These are phyloP conservation scores for Semotilus atromaculatus DNA, from an alignment of 2,797 vertebrate genomes.

Conservation along the genomic window DNA sequence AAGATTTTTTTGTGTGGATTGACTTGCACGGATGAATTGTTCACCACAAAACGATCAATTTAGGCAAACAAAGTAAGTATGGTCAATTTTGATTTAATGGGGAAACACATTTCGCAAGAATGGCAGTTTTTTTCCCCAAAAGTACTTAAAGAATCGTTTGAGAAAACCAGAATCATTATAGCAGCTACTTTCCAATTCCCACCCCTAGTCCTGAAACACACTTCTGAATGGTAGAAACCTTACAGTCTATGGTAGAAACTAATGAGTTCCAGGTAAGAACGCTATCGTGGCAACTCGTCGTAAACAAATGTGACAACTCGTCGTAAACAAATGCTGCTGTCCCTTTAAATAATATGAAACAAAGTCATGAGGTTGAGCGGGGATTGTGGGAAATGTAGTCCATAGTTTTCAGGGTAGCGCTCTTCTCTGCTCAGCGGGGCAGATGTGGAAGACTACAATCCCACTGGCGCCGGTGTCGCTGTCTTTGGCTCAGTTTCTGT, in stretches of 20 bases:
- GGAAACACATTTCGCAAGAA: no score
- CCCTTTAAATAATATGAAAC: conserved; percentile 43
- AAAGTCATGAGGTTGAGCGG: conserved; percentile 9
- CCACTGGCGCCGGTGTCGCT: conserved; percentile 69
- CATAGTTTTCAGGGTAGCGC: fast-evolving
- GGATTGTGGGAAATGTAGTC: conserved; percentile 72
- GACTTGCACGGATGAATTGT: no score
- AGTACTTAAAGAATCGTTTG: no score
- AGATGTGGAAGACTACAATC: conserved; percentile 78
- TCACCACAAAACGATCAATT: no score
- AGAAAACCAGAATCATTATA: no score
- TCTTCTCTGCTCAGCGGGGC: fast-evolving
- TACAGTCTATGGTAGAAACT: neutral
- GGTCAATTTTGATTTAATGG: no score
- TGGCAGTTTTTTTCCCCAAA: neutral
- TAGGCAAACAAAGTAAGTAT: no score
- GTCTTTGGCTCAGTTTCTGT: conserved; percentile 74
- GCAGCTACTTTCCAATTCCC: neutral
- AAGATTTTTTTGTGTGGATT: no score
- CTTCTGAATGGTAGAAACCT: neutral
- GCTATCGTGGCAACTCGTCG: neutral
- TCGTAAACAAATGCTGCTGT: conserved; percentile 8
- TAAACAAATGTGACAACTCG: conserved; percentile 1
- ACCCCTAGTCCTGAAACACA: neutral
- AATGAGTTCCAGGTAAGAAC: neutral